phyloP scores from a whole-genome alignment of 2,888 invertebrate genomes.

The Drosophila phalerata region DNA sequence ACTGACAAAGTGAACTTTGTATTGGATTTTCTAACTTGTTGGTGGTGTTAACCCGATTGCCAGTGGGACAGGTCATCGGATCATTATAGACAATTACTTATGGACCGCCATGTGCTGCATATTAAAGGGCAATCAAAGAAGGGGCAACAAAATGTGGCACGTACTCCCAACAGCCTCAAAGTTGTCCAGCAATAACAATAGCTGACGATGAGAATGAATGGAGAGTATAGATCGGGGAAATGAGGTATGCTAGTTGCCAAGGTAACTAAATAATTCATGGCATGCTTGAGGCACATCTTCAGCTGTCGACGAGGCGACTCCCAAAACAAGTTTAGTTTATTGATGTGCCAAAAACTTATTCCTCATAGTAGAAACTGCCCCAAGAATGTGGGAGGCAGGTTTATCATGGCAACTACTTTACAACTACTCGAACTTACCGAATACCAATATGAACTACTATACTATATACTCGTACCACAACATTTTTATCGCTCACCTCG shows the following conservation, averaged over 20 bases:
- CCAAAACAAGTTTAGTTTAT: slow-evolving; percentile 49
- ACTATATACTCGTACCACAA: slow-evolving; percentile 8
- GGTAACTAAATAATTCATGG: slow-evolving; percentile 60
- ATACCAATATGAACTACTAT: slow-evolving; percentile 14
- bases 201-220: neutral
- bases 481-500: slow-evolving; percentile 29
- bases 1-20: slow-evolving; percentile 11
- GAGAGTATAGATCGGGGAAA: neutral
- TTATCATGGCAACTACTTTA: slow-evolving; percentile 28
- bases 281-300: slow-evolving; percentile 56
- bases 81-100: slow-evolving; percentile 53
- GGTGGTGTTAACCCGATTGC: slow-evolving; percentile 22
- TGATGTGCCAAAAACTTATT: slow-evolving; percentile 57
- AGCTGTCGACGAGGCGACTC: slow-evolving; percentile 44
- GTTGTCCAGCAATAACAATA: slow-evolving; percentile 25
- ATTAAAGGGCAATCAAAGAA: slow-evolving; percentile 52
- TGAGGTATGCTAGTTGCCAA: slow-evolving; percentile 20
- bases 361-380: slow-evolving; percentile 23
- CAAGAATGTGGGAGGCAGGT: neutral
- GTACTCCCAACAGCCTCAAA: slow-evolving; percentile 44
- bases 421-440: slow-evolving; percentile 36
- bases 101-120: slow-evolving; percentile 46
- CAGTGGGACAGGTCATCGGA: slow-evolving; percentile 26
- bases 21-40: slow-evolving; percentile 1
- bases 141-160: slow-evolving; percentile 34